A percentile compares a stretch with the other conserved stretches of the same genome.
These are phyloP conservation scores for Ranitomeya imitator DNA, from an alignment of 2,113 vertebrate species.

Conservation along the genomic window DNA sequence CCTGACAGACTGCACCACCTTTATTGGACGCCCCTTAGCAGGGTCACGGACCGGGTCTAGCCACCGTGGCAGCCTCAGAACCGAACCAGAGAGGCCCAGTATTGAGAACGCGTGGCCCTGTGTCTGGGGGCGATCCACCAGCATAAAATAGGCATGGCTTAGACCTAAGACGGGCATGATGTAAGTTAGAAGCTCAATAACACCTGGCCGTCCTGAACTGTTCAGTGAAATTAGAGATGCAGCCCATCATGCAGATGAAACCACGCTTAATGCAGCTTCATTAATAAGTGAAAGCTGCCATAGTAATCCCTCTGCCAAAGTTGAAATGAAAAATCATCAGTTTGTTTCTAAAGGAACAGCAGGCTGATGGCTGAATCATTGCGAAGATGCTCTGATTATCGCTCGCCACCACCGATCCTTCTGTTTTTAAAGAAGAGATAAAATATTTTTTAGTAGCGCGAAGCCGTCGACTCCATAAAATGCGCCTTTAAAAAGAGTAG, in stretches of 20 bases:
- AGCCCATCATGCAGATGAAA: slow-evolving; percentile 1
- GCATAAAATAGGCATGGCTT: neutral
- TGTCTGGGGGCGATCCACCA: too few species aligned
- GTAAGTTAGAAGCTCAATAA: neutral
- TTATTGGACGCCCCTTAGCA: too few species aligned
- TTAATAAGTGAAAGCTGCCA: slow-evolving; percentile 19
- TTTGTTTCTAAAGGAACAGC: slow-evolving; percentile 23
- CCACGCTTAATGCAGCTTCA: neutral
- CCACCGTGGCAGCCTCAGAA: too few species aligned
- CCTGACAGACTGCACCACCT: too few species aligned
- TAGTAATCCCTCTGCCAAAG: neutral
- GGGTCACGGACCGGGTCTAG: too few species aligned
- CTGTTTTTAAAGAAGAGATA: neutral
- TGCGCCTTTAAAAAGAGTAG: neutral
- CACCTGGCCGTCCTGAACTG: neutral
- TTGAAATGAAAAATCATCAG: slow-evolving; percentile 18
- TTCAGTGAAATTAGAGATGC: neutral
- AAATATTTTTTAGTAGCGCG: neutral
- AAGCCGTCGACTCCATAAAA: neutral
- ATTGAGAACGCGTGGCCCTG: too few species aligned
- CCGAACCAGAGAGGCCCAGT: too few species aligned
- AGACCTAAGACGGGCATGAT: neutral
- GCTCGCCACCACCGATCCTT: neutral
- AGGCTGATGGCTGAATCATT: slow-evolving; percentile 11
- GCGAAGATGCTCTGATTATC: neutral